Evolutionary conservation across 2,113 vertebrate genomes (phyloP).

Genomic region (Elachura formosa): DNA sequence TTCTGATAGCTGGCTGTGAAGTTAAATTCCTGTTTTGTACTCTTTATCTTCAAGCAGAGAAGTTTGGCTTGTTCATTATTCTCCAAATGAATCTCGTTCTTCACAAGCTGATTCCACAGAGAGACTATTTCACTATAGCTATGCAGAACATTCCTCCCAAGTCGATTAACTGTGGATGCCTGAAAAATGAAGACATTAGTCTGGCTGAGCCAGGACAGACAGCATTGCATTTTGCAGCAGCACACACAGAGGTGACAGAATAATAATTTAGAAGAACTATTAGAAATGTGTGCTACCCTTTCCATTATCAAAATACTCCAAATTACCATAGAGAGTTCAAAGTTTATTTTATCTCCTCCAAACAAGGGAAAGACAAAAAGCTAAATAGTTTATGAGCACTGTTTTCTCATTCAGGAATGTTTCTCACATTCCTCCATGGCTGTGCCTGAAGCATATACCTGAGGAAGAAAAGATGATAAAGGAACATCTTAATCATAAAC

Average conservation of each 20-base stretch:
- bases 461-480: neutral
- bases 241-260: neutral
- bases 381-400: neutral
- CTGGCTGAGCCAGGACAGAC: neutral
- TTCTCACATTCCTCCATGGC: neutral
- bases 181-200: slow-evolving; percentile 29
- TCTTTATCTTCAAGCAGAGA: slow-evolving; percentile 73
- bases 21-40: slow-evolving; percentile 72
- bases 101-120: slow-evolving; percentile 74
- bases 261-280: neutral
- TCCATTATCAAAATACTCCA: neutral
- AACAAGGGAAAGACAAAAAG: neutral
- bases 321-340: neutral
- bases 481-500: neutral
- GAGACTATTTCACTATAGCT: slow-evolving; percentile 75
- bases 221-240: neutral
- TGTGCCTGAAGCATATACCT: neutral
- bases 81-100: slow-evolving; percentile 74
- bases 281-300: neutral
- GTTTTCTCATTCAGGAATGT: neutral
- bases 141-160: slow-evolving; percentile 69
- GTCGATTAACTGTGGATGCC: slow-evolving; percentile 68
- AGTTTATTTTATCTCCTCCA: neutral
- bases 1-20: slow-evolving; percentile 70
- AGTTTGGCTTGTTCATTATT: slow-evolving; percentile 63